Conservation (phyloP, 2,113 vertebrate species). For the Ptilorrhoa leucosticta region DNA sequence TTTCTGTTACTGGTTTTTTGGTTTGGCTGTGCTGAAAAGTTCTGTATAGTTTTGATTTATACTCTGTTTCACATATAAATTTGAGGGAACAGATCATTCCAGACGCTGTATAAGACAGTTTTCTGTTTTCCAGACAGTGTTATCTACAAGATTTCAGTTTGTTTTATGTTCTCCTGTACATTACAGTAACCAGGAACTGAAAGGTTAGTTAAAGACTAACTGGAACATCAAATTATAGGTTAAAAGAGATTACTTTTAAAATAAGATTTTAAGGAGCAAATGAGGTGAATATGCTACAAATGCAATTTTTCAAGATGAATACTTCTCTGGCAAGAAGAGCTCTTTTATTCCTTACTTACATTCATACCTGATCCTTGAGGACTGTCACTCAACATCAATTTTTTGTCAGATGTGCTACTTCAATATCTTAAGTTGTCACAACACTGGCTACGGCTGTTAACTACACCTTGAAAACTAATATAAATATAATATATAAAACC, state of each 20-base stretch:
- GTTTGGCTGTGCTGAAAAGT: not conserved
- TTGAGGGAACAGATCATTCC: not conserved
- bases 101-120: not conserved
- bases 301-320: not conserved
- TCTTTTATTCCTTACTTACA: not conserved
- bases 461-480: not conserved
- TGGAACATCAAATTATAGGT: not conserved
- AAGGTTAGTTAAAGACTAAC: not conserved
- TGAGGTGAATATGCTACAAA: not conserved
- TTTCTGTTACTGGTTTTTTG: not conserved
- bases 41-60: not conserved
- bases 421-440: not conserved
- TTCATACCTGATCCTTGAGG: not conserved
- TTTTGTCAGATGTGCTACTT: not conserved
- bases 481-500: too few relatives aligned
- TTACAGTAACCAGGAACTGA: not conserved
- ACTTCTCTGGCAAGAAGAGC: not conserved
- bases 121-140: not conserved
- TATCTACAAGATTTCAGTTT: not conserved
- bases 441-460: not conserved
- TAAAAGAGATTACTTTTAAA: not conserved
- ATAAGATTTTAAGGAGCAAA: not conserved
- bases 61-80: not conserved
- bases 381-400: not conserved
- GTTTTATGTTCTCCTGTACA: not conserved